A percentile compares a stretch with the other conserved stretches of the same genome.
phyloP scores from a whole-genome alignment of 2,113 vertebrate genomes.

The Piprites chloris region DNA sequence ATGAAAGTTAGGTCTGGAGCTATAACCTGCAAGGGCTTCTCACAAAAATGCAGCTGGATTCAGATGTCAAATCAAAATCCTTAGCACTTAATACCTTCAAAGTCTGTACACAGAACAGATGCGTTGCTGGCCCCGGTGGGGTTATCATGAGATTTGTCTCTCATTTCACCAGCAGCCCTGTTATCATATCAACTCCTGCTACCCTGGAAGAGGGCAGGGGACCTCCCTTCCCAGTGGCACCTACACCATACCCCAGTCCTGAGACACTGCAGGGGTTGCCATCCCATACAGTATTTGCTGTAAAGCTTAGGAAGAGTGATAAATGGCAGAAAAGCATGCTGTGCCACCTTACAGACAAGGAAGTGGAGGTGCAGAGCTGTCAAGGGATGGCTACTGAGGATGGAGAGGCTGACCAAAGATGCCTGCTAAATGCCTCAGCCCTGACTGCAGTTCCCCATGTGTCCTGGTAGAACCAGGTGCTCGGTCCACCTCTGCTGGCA shows the following conservation, averaged over 20 bases:
- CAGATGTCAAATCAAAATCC: constrained; percentile 56
- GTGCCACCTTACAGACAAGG: not conserved
- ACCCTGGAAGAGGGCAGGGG: not conserved
- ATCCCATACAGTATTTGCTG: not conserved
- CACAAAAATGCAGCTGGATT: constrained; percentile 53
- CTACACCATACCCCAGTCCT: not conserved
- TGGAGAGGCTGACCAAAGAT: not conserved
- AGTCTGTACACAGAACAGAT: constrained; percentile 6
- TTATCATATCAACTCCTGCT: not conserved
- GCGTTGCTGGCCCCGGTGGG: not conserved
- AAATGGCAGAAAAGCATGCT: not conserved
- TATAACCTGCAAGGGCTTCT: constrained; percentile 34
- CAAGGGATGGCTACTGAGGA: not conserved
- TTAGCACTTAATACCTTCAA: constrained; percentile 51
- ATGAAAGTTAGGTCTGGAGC: constrained; percentile 1
- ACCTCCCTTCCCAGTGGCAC: not conserved
- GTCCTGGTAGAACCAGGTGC: not conserved
- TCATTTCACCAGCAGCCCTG: not conserved
- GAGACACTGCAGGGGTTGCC: not conserved
- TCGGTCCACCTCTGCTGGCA: not conserved
- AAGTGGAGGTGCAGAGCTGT: not conserved
- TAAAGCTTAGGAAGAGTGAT: not conserved
- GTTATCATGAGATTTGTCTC: constrained; percentile 31
- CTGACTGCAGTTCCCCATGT: fast-evolving
- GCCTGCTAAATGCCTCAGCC: not conserved